Conservation (phyloP, 2,797 vertebrate species). For the Eurystomus glaucurus region DNA sequence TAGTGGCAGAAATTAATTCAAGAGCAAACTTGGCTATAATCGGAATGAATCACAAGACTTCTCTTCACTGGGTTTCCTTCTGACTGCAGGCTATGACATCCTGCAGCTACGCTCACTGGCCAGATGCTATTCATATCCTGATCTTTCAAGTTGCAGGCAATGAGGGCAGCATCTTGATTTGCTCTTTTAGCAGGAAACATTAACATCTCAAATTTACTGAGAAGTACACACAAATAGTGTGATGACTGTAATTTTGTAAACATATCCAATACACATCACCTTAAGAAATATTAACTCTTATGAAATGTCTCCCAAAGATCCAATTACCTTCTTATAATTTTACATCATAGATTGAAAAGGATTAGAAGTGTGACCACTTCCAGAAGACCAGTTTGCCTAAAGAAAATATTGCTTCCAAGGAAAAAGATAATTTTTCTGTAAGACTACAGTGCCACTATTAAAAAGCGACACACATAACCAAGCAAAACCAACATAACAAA, state of each 20-base stretch:
- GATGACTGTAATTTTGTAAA: background rate
- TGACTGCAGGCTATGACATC: background rate
- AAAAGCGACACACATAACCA: background rate
- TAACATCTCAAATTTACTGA: background rate
- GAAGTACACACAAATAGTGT: background rate
- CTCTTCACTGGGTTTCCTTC: background rate
- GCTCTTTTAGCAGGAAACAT: background rate
- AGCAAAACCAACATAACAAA: background rate
- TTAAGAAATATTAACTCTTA: background rate
- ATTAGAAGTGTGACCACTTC: background rate
- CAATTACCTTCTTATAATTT: background rate
- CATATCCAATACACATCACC: background rate
- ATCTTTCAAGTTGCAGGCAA: background rate
- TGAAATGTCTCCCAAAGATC: background rate
- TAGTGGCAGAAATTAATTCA: conserved; percentile 16
- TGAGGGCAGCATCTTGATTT: background rate
- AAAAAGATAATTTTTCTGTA: background rate
- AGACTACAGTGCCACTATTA: background rate
- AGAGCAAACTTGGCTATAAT: background rate
- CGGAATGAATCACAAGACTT: background rate
- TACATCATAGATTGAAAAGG: background rate
- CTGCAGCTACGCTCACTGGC: background rate
- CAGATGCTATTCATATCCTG: background rate
- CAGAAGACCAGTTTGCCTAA: background rate
- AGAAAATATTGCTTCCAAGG: background rate